Conservation (phyloP, 2,888 invertebrate genomes). For the Eristalis pertinax region DNA sequence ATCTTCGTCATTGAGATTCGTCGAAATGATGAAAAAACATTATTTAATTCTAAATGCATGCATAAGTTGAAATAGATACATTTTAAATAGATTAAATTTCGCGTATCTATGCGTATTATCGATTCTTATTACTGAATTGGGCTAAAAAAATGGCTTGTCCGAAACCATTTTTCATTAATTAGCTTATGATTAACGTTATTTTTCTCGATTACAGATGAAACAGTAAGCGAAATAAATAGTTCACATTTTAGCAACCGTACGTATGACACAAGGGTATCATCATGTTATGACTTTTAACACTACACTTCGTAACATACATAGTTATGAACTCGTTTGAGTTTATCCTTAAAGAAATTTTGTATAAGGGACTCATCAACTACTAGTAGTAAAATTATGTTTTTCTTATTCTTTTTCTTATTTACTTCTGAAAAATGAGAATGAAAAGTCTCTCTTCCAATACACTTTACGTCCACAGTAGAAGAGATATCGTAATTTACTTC, state of each 20-base stretch:
- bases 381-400: slow-evolving; percentile 26
- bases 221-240: not conserved
- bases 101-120: too few species aligned
- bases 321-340: slow-evolving; percentile 1
- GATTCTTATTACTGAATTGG: too few species aligned
- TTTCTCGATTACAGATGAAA: not conserved
- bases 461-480: slow-evolving; percentile 41
- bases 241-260: not conserved
- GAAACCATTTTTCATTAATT: too few species aligned
- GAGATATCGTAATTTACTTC: slow-evolving; percentile 43
- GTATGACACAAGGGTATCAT: not conserved
- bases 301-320: slow-evolving; percentile 21
- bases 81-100: too few species aligned
- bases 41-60: not conserved
- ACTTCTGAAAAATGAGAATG: not conserved
- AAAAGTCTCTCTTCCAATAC: slow-evolving; percentile 33
- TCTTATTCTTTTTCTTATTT: slow-evolving; percentile 9
- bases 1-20: too few species aligned
- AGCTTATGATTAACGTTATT: not conserved
- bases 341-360: slow-evolving; percentile 5
- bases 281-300: not conserved
- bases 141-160: too few species aligned
- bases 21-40: not conserved
- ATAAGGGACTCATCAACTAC: slow-evolving; percentile 6
- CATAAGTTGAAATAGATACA: too few species aligned